Evolutionary conservation across 2,888 invertebrate genomes (phyloP), one percentile per base, ranked within the genome.

Genomic region (Griposia aprilina): DNA sequence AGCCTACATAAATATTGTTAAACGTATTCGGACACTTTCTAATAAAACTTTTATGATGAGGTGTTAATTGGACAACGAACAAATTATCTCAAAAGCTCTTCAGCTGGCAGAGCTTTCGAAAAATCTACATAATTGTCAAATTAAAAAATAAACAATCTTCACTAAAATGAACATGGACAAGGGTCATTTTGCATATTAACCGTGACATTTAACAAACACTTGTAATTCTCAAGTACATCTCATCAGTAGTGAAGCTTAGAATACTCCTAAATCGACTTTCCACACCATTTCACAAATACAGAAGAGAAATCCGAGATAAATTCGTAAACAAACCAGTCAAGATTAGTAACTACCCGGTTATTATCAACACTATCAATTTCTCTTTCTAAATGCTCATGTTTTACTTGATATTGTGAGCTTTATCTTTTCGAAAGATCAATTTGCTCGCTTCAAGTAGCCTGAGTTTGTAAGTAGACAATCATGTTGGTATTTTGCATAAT

Each of bases 331-430:
- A 86, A 86, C 77, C 68, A 48, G 72, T 65, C 67, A 80, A 76
- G 52, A 84, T 82, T 63, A 78, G n/a, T 63, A 79, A 76, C 83
- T 80, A 26, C 30, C 52, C 63, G 36, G 72, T 86, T 80, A 80
- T 74, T 78, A 78, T 84, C 80, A 77, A 87, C 67, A 81, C 69
- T 76, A 77, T 74, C 81, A 86, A 82, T 87, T 82, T 86, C 84
- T 82, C 80, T 75, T 73, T 75, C 73, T 83, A 81, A 88, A 82
- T 79, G 80, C 50, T 80, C 77, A 87, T 80, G 80, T 83, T 86
- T 83, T 79, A 83, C 80, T 81, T 65, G 77, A 79, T 73, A 78
- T n/a, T 66, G 60, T 67, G 26, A 52, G 66, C 72, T 80, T 80
- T 82, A 88, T 88, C 81, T 72, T 36, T 66, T 41, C 30, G 26